A percentile compares a stretch with the other conserved stretches of the same genome.
phyloP scores from a whole-genome alignment of 2,113 vertebrate species.

The Cavia aperea region DNA sequence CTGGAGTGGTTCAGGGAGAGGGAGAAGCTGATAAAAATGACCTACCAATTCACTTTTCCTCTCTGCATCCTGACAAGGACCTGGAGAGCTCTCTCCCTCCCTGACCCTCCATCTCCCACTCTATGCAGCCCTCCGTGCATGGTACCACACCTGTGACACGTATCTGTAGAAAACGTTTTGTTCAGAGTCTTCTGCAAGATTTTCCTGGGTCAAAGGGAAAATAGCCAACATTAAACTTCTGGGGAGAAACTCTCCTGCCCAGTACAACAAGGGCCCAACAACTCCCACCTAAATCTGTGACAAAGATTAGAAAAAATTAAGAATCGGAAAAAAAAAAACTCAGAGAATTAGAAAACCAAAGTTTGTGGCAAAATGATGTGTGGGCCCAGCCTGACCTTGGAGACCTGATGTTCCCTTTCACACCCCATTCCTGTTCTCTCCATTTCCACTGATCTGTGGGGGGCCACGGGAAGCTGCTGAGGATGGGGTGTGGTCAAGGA shows the following conservation, averaged over 20 bases:
- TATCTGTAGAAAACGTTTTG: conserved; percentile 72
- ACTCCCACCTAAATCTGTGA: background rate
- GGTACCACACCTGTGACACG: conserved; percentile 69
- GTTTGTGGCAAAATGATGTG: background rate
- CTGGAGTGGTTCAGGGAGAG: conserved; percentile 50
- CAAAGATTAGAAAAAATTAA: background rate
- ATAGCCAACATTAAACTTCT: background rate
- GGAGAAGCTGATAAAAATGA: conserved; percentile 16
- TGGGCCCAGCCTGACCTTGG: background rate
- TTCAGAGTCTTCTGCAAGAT: conserved; percentile 52
- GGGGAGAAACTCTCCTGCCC: background rate
- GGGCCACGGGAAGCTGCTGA: background rate
- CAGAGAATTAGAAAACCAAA: background rate
- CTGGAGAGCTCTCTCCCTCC: background rate
- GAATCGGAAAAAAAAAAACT: background rate
- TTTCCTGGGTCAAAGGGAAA: conserved; percentile 72
- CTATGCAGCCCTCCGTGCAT: background rate
- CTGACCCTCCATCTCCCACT: background rate
- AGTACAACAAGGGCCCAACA: background rate
- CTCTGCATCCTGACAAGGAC: conserved; percentile 39
- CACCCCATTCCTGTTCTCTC: background rate
- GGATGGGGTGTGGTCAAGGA: background rate
- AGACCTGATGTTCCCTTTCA: background rate
- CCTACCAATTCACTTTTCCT: conserved; percentile 7
- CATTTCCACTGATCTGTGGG: background rate